Evolutionary conservation across 53 echinoderm and acorn worm genomes (phyloP).

Genomic region (Stichopus horrens): DNA sequence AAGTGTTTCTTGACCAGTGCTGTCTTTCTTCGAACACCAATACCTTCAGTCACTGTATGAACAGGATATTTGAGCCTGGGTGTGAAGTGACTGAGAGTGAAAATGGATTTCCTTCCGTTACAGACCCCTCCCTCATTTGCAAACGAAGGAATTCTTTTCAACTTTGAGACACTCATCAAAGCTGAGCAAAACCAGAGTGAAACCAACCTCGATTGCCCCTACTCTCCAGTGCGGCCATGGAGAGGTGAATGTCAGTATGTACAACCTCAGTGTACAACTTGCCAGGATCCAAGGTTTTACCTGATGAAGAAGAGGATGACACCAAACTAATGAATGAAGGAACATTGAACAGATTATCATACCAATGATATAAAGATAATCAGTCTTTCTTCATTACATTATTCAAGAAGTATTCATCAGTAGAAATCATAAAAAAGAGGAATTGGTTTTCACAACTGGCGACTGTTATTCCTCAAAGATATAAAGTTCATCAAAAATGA

Average conservation of each 20-base stretch:
- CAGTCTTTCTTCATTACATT: no score
- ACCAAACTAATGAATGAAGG: no score
- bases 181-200: neutral
- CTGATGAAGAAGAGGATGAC: neutral
- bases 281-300: slow-evolving; percentile 45
- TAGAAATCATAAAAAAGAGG: no score
- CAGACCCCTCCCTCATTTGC: neutral
- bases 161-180: no score
- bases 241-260: slow-evolving; percentile 40
- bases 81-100: neutral
- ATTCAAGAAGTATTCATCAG: no score
- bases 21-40: neutral
- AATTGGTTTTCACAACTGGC: no score
- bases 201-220: slow-evolving; percentile 28
- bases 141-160: neutral
- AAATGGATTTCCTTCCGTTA: neutral
- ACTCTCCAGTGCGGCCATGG: slow-evolving; percentile 50
- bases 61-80: neutral
- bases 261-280: slow-evolving; percentile 44
- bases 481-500: no score
- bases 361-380: no score
- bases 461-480: no score
- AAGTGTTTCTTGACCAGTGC: neutral
- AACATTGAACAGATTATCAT: no score
- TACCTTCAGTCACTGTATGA: no score